Conservation (phyloP, 2,113 vertebrate genomes). For the Pipra filicauda region DNA sequence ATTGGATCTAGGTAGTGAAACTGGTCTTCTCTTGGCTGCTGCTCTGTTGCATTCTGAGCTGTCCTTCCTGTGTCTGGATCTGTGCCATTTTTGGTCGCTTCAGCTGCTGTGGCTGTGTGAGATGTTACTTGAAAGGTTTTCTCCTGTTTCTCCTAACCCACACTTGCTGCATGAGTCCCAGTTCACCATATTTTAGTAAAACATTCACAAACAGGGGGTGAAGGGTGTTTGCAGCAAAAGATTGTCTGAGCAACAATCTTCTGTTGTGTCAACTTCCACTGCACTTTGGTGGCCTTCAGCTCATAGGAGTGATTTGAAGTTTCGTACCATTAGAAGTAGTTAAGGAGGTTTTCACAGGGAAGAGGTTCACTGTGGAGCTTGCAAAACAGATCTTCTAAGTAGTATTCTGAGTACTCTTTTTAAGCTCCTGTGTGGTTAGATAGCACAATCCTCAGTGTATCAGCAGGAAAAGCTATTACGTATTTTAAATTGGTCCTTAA, state of each 20-base stretch:
- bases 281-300: not conserved
- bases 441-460: not conserved
- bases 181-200: not conserved
- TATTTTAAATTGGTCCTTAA: slow-evolving; percentile 16
- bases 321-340: not conserved
- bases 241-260: not conserved
- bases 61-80: not conserved
- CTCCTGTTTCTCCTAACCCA: not conserved
- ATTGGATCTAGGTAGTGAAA: not conserved
- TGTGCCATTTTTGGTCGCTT: not conserved
- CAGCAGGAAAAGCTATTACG: slow-evolving; percentile 12
- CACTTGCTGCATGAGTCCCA: not conserved
- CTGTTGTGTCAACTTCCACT: not conserved
- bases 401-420: not conserved
- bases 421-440: not conserved
- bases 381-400: not conserved
- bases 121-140: not conserved
- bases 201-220: not conserved
- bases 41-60: not conserved
- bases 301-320: not conserved
- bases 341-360: not conserved
- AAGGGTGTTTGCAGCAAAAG: not conserved
- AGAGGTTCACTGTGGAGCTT: not conserved
- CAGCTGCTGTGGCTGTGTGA: not conserved
- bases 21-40: not conserved